phyloP scores from a whole-genome alignment of 2,888 invertebrate genomes.

The Pherbina coryleti region DNA sequence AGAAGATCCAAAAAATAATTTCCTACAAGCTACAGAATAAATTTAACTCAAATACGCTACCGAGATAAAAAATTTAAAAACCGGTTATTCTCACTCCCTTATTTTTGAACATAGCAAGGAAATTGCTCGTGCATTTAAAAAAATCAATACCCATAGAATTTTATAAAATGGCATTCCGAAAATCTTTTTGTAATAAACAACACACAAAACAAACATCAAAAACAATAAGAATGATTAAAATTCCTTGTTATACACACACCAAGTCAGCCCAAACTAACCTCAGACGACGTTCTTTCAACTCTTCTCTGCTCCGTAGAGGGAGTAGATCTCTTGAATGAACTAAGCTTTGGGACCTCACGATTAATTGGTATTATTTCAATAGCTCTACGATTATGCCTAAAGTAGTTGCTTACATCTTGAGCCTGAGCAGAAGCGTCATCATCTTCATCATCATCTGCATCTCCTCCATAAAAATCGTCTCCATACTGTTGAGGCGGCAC shows the following conservation, averaged over 20 bases:
- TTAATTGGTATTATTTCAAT: constrained; percentile 40
- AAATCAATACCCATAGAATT: constrained; percentile 3
- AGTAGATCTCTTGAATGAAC: constrained; percentile 6
- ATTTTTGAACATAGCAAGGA: background rate
- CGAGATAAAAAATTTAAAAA: background rate
- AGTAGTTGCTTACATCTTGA: constrained; percentile 51
- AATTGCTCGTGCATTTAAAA: background rate
- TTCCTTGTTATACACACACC: constrained; percentile 34
- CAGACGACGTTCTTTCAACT: constrained; percentile 21
- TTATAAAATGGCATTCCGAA: background rate
- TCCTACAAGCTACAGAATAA: background rate
- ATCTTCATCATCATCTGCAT: constrained; percentile 37
- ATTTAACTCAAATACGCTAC: background rate
- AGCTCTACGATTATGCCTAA: constrained; percentile 35
- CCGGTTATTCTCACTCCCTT: background rate
- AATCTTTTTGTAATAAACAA: background rate
- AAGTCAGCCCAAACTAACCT: constrained; percentile 31
- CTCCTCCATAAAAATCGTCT: constrained; percentile 38
- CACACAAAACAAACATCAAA: background rate
- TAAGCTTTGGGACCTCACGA: background rate
- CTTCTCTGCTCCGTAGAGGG: constrained; percentile 16
- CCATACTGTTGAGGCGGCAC: constrained; percentile 9
- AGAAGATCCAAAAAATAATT: background rate
- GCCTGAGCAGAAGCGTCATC: constrained; percentile 46
- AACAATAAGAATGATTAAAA: constrained; percentile 12